A percentile compares a stretch with the other conserved stretches of the same genome.
These are phyloP conservation scores for Colinus virginianus DNA, from an alignment of 2,113 vertebrate genomes.

Conservation along the genomic window DNA sequence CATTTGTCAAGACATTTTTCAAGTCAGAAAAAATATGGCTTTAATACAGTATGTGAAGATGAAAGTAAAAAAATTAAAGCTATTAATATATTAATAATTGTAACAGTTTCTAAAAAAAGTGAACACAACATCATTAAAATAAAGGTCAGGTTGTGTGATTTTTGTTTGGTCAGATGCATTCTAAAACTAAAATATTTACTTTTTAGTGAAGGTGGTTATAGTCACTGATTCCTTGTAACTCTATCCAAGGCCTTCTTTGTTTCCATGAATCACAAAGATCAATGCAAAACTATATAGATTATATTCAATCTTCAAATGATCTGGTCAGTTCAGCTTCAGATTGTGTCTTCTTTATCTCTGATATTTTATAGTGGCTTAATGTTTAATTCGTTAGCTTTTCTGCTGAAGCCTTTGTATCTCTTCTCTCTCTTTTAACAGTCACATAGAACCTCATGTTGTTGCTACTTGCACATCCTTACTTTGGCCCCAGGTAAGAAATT, in stretches of 20 bases:
- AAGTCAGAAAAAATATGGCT: neutral
- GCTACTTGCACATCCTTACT: neutral
- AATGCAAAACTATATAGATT: neutral
- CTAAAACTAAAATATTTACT: accelerated
- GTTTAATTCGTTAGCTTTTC: neutral
- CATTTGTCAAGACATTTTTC: neutral
- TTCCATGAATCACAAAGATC: neutral
- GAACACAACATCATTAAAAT: neutral
- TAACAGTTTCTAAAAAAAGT: neutral
- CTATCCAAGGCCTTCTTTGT: neutral
- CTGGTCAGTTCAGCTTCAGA: neutral
- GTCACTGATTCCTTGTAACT: neutral
- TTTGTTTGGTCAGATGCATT: neutral
- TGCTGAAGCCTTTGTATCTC: neutral
- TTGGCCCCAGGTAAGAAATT: neutral
- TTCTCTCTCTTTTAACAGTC: neutral
- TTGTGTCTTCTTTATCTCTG: neutral
- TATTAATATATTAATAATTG: neutral
- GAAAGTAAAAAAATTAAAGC: neutral
- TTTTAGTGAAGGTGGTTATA: neutral
- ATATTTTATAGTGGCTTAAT: neutral
- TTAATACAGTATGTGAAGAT: neutral
- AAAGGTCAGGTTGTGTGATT: neutral
- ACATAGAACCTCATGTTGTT: neutral
- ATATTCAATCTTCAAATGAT: neutral